phyloP scores from a whole-genome alignment of 2,797 vertebrate genomes.

The Poliocrania exsul region DNA sequence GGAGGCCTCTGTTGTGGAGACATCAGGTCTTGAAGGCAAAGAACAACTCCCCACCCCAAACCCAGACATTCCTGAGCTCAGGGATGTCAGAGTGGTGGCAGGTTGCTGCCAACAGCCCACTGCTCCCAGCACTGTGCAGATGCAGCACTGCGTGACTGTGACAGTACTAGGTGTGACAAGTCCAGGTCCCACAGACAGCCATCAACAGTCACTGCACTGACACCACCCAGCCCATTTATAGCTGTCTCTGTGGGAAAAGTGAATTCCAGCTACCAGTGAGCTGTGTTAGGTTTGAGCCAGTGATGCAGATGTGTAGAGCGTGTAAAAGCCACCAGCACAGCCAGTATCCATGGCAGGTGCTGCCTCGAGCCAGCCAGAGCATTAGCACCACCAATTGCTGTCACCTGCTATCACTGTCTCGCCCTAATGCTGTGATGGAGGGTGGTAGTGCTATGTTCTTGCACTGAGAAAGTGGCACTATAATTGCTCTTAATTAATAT shows the following conservation, averaged over 20 bases:
- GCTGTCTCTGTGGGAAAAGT: background rate
- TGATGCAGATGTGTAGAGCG: background rate
- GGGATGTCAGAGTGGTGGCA: background rate
- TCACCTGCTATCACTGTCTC: background rate
- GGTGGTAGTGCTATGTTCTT: background rate
- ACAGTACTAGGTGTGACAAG: background rate
- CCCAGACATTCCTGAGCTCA: background rate
- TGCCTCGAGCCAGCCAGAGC: background rate
- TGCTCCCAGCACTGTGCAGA: background rate
- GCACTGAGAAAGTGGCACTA: slow-evolving; percentile 43
- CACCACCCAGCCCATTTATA: background rate
- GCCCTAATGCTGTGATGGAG: background rate
- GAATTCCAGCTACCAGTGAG: background rate
- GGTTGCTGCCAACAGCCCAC: background rate
- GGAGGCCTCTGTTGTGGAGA: background rate
- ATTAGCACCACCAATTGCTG: background rate
- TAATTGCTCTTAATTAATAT: slow-evolving; percentile 77
- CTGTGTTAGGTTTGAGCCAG: background rate
- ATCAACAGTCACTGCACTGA: background rate
- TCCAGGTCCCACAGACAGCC: background rate
- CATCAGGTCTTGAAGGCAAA: background rate
- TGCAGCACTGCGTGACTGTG: background rate
- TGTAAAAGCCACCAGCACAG: background rate
- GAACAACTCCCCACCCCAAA: background rate
- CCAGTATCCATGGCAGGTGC: background rate